Evolutionary conservation across 2,797 vertebrate genomes (phyloP), one percentile per base, ranked within the genome.

Genomic region (Hypotaenidia okinawae): DNA sequence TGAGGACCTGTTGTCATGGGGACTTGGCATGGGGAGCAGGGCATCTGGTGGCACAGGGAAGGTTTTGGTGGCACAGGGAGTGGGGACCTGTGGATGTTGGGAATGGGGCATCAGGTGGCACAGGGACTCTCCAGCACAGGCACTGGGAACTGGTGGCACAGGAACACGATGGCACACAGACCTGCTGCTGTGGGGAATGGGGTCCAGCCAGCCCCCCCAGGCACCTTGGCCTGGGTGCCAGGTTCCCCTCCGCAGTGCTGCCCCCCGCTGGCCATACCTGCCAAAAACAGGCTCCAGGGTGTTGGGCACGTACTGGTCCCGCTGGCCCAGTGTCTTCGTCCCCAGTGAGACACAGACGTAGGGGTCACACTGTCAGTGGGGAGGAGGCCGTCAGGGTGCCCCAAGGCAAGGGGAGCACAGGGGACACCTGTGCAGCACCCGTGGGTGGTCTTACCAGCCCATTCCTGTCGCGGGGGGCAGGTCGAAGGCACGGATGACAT

Each of bases 251-350:
- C 25, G 4, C 25, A 14, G 25, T 27, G 25, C 33, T 24, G 6
- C 64, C 68, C 6, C 68, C 5, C 5, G 12, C 13, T 2, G 7
- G 5, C 39, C 96, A 10, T 89, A 98, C 98, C 45, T 96, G 95
- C 98, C 98, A 11, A 98, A 98, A 27, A 98, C 73, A 1, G 98
- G 98, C 25, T 98, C 97, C 97, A 98, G 64, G 11, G 95, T 98
- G 93, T 98, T 98, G 87, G 98, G 97, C 61, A 97, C 75, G 4
- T 98, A 98, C 2, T 77, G 67, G 17, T 98, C 92, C 16, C 97
- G 80, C 63, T 82, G 96, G 11, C 97, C 97, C 39, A 97, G 21
- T 3, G 27, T 88, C n/a, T 28, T 96, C 18, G 86, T 82, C 22
- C 98, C 98, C 69, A 98, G 61, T 3, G 97, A 95, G 80, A 98